Evolutionary conservation across 2,797 vertebrate genomes (phyloP).

Genomic region (Coregonus suidteri): DNA sequence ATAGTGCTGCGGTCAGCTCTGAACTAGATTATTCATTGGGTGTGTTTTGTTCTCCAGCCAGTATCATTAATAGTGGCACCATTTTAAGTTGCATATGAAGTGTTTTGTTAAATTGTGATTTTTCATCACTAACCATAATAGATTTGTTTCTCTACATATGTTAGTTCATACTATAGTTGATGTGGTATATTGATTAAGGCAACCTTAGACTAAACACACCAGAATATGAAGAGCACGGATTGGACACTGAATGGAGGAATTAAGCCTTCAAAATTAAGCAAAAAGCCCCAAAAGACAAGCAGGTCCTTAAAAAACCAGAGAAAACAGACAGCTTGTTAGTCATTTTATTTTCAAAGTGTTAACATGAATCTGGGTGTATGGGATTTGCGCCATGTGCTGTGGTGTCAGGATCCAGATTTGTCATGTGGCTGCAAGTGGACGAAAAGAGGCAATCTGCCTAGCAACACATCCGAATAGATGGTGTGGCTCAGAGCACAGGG

Average conservation of each 20-base stretch:
- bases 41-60: not conserved
- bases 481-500: conserved; percentile 28
- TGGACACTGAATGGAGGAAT: too few species aligned
- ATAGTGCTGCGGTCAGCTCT: not conserved
- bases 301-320: not conserved
- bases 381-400: not conserved
- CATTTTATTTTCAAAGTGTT: not conserved
- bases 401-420: conserved; percentile 11
- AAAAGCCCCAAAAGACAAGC: too few species aligned
- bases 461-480: conserved; percentile 49
- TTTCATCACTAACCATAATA: not conserved
- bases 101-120: not conserved
- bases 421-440: conserved; percentile 19
- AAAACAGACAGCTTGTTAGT: not conserved
- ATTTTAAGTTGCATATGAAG: not conserved
- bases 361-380: not conserved
- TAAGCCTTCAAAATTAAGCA: too few species aligned
- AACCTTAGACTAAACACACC: not conserved
- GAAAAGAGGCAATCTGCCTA: conserved; percentile 52
- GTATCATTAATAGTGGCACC: not conserved
- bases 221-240: too few species aligned
- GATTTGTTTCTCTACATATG: not conserved
- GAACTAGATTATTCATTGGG: not conserved
- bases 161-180: not conserved
- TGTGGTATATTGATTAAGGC: not conserved